phyloP scores from a whole-genome alignment of 2,113 vertebrate genomes.

The Arizona elegans region DNA sequence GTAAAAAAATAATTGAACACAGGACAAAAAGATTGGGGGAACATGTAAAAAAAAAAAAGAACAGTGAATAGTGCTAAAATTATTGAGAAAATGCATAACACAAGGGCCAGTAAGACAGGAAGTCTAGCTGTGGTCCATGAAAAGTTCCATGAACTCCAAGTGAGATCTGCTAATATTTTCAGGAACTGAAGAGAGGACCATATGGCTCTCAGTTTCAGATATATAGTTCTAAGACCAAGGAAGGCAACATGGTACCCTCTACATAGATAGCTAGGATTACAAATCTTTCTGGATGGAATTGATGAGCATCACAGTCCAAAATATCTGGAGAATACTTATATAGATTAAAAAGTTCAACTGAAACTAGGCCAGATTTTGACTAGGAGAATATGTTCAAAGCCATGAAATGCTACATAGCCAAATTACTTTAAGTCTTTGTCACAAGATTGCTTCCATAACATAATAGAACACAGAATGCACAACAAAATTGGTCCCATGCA shows the following conservation, averaged over 20 bases:
- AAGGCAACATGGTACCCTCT: background rate
- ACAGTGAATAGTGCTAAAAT: conserved; percentile 41
- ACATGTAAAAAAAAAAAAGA: conserved; percentile 45
- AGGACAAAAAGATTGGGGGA: background rate
- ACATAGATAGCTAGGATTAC: background rate
- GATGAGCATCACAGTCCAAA: background rate
- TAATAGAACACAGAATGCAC: background rate
- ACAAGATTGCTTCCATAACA: background rate
- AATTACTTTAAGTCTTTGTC: background rate
- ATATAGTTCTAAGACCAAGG: background rate
- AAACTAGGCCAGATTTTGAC: background rate
- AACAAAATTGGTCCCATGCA: background rate
- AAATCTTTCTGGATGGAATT: background rate
- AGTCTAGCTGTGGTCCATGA: conserved; percentile 10
- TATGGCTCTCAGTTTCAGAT: background rate
- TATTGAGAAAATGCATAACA: conserved; percentile 51
- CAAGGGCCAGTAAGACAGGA: conserved; percentile 39
- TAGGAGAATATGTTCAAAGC: background rate
- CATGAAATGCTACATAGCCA: background rate
- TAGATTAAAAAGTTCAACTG: background rate
- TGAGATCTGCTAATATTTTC: conserved; percentile 39
- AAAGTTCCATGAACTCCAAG: conserved; percentile 34
- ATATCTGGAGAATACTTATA: background rate
- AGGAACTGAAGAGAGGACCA: conserved; percentile 20
- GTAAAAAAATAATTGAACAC: conserved; percentile 34